Base-by-base conservation (phyloP, 1,140 invertebrate genomes). In the Drosophila nasuta region DNA sequence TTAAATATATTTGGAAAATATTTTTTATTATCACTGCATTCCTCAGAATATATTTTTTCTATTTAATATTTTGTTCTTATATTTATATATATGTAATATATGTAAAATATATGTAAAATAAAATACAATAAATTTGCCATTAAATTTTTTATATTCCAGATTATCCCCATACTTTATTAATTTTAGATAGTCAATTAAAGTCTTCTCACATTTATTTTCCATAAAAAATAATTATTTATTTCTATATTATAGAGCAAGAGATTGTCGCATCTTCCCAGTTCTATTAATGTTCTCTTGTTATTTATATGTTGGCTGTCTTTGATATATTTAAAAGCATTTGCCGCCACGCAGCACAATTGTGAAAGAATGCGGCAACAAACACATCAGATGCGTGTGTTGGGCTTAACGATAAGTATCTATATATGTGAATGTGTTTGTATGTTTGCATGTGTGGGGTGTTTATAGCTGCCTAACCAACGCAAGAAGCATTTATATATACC, bases 281-380 rank as follows among this genome's bases (percentile, higher is more conserved):
- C n/a, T 28, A 33, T 59, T 69, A 25, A 4, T 11, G 35, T 11
- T 4, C 41, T 43, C 56, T 59, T 75, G 54, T 83, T 83, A 83
- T 88, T 83, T 81, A 81, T 89, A 67, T 78, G 58, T 17, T 45
- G 10, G 5, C 28, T 46, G 45, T 38, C 74, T 88, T 89, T 89
- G 83, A 88, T 85, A 87, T 87, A 88, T 90, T 79, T 65, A 88
- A 88, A 78, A 78, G 81, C 70, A 89, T 89, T 82, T 81, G 70
- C 74, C 64, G 64, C 79, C 54, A 85, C 71, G 56, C 51, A 79
- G 68, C 71, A 82, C 72, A 86, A 77, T 86, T 87, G 68, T 60
- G 48, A 70, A 65, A 52, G 60, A 82, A 78, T 85, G 79, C 67
- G 71, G 52, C 68, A 63, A 66, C 63, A 69, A 73, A 52, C 48